Evolutionary conservation across 2,113 vertebrate genomes (phyloP).

Genomic region (Phainopepla nitens): DNA sequence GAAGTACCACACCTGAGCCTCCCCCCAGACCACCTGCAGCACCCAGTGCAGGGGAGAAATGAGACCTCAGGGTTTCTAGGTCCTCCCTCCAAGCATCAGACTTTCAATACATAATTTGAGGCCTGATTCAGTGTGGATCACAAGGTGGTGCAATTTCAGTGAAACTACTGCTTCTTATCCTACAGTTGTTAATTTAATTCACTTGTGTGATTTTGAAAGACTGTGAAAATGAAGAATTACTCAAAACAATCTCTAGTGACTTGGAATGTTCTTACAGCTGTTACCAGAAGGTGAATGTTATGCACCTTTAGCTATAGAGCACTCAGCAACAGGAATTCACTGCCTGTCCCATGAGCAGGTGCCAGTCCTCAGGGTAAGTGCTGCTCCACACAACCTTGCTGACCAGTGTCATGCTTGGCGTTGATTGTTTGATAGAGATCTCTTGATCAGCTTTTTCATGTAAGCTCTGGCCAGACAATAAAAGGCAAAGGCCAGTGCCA

Average conservation of each 20-base stretch:
- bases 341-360: background rate
- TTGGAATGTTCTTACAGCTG: background rate
- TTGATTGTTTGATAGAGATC: background rate
- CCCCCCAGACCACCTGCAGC: background rate
- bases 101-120: background rate
- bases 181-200: background rate
- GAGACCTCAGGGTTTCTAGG: background rate
- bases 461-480: background rate
- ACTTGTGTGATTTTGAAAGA: background rate
- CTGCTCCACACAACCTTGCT: background rate
- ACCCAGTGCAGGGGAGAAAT: background rate
- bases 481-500: background rate
- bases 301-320: background rate
- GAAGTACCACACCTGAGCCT: background rate
- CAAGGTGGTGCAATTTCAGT: background rate
- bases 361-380: background rate
- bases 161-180: background rate
- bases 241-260: background rate
- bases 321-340: background rate
- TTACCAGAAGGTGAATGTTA: background rate
- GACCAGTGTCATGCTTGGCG: background rate
- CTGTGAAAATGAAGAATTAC: background rate
- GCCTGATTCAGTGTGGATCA: background rate
- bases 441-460: background rate
- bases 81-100: background rate